Conservation (phyloP, 2,797 vertebrate species). For the Hozukius guyotensis region DNA sequence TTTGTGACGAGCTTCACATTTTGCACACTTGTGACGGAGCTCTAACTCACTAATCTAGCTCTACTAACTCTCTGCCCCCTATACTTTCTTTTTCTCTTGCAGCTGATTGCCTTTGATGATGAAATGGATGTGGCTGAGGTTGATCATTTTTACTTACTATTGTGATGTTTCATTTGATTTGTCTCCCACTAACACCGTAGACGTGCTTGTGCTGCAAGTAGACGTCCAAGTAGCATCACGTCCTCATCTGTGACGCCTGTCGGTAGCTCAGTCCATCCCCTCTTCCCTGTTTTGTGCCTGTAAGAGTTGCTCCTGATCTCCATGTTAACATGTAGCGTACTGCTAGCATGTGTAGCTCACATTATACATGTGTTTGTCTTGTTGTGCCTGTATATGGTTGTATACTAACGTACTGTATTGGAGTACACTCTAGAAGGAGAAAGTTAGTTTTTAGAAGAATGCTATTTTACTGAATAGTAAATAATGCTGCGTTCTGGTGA, state of each 20-base stretch:
- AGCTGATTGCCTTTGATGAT: slow-evolving; percentile 96
- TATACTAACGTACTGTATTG: neutral
- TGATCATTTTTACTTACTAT: slow-evolving; percentile 81
- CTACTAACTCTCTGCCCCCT: slow-evolving; percentile 85
- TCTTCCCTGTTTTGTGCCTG: slow-evolving; percentile 27
- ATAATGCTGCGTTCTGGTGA: neutral
- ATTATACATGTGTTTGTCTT: slow-evolving; percentile 36
- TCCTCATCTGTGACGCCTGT: slow-evolving; percentile 42
- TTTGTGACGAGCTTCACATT: slow-evolving; percentile 47
- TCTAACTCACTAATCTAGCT: slow-evolving; percentile 52
- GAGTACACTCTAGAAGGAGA: neutral
- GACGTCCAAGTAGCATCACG: slow-evolving; percentile 36
- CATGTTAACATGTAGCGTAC: slow-evolving; percentile 17
- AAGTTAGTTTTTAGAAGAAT: neutral
- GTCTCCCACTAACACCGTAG: slow-evolving; percentile 60
- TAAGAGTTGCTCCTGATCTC: slow-evolving; percentile 15
- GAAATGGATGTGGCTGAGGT: slow-evolving; percentile 99
- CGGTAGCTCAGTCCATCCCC: slow-evolving; percentile 44
- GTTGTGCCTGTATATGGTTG: slow-evolving; percentile 18
- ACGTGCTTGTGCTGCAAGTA: slow-evolving; percentile 52
- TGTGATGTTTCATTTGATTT: slow-evolving; percentile 45
- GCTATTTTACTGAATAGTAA: neutral
- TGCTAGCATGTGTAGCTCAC: slow-evolving; percentile 30
- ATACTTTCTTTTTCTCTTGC: slow-evolving; percentile 84
- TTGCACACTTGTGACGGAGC: slow-evolving; percentile 20